phyloP scores from a whole-genome alignment of 1,140 invertebrate genomes.

The Drosophila ercepeae region DNA sequence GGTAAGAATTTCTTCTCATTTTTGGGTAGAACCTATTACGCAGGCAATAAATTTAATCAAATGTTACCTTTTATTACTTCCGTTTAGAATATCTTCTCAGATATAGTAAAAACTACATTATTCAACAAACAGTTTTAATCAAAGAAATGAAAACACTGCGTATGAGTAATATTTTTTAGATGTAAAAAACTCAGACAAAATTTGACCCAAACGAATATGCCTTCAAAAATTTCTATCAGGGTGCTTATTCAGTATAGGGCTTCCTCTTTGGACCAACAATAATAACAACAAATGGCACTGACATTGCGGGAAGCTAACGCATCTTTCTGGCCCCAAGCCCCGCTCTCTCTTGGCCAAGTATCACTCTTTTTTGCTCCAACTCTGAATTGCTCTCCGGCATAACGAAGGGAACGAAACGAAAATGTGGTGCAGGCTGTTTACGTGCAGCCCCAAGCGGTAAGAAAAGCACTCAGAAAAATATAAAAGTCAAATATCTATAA shows the following conservation, averaged over 20 bases:
- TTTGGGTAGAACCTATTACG: no score
- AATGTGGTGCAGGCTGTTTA: constrained; percentile 42
- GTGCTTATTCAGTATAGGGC: constrained; percentile 51
- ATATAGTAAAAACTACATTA: no score
- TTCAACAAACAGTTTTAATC: no score
- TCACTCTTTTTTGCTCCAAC: constrained; percentile 6
- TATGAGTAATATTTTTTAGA: constrained; percentile 2
- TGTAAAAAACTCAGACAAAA: neutral
- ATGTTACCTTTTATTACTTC: no score
- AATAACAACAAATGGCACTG: constrained; percentile 68
- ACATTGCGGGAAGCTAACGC: constrained; percentile 58
- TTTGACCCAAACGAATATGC: neutral
- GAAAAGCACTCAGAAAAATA: constrained; percentile 7
- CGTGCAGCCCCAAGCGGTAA: constrained; percentile 26
- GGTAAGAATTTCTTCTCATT: no score
- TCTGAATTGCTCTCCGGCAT: neutral
- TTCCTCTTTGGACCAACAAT: constrained; percentile 51
- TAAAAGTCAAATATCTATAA: neutral
- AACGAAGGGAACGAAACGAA: constrained; percentile 42
- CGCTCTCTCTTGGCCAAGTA: neutral
- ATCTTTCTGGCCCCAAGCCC: constrained; percentile 37
- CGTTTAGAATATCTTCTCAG: no score
- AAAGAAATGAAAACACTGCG: neutral
- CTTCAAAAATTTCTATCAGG: constrained; percentile 11
- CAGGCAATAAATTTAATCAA: no score